Percentiles rank a stretch among this genome's conserved stretches.
phyloP scores from a whole-genome alignment of 2,113 vertebrate species.

The Zosterops japonicus region DNA sequence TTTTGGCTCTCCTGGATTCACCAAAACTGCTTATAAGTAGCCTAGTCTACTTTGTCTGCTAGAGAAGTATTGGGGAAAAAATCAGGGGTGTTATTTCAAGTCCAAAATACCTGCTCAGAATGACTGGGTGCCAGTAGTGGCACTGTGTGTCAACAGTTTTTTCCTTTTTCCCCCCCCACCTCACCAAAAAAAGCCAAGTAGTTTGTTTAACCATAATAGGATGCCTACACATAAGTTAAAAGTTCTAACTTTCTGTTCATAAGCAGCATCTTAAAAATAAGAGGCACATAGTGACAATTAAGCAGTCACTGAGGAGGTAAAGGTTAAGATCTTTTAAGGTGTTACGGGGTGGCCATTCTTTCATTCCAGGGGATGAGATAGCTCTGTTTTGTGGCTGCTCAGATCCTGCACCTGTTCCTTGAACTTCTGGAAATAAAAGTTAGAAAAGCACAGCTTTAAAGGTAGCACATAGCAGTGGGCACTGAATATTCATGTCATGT shows the following conservation, averaged over 20 bases:
- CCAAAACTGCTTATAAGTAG: background rate
- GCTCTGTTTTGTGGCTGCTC: background rate
- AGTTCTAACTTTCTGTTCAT: background rate
- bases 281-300: too few species aligned
- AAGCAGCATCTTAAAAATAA: background rate
- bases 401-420: background rate
- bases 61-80: too few species aligned
- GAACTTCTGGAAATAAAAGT: background rate
- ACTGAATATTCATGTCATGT: accelerated
- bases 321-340: background rate
- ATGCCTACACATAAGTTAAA: accelerated
- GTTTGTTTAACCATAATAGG: background rate
- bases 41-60: background rate
- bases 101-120: background rate
- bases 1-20: background rate
- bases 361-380: background rate
- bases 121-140: background rate
- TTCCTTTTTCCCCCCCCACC: accelerated
- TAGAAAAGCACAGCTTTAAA: background rate
- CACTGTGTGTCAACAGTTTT: too few species aligned
- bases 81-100: background rate
- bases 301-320: background rate
- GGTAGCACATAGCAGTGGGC: accelerated
- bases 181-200: background rate
- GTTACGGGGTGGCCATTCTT: accelerated